Percentiles rank a stretch among this genome's conserved stretches.
Evolutionary conservation across 2,888 invertebrate genomes (phyloP).

Genomic region (Syrphus vitripennis): DNA sequence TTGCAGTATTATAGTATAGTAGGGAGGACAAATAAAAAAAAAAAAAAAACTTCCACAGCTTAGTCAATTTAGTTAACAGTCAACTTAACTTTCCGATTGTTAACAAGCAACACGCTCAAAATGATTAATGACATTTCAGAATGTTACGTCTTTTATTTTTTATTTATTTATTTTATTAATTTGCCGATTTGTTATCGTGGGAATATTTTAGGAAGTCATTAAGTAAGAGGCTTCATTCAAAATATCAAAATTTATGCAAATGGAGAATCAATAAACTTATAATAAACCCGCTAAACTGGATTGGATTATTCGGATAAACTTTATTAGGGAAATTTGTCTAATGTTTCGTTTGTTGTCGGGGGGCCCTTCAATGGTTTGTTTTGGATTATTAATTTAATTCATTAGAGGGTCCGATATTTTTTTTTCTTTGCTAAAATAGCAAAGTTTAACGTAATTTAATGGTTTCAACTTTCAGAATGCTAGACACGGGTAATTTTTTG

Average conservation of each 20-base stretch:
- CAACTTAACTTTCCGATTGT: slow-evolving; percentile 3
- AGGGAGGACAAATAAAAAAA: neutral
- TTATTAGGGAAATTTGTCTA: neutral
- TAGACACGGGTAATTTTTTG: neutral
- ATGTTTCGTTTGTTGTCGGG: neutral
- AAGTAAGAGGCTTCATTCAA: slow-evolving; percentile 29
- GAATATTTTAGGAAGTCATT: slow-evolving; percentile 50
- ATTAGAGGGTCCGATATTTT: neutral
- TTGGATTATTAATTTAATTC: neutral
- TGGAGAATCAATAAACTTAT: slow-evolving; percentile 41
- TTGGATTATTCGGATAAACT: neutral
- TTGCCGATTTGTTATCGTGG: slow-evolving; percentile 45
- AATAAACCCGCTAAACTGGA: slow-evolving; percentile 5
- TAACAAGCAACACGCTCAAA: slow-evolving; percentile 45
- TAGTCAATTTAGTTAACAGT: neutral
- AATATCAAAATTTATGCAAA: slow-evolving; percentile 29
- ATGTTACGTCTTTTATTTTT: neutral
- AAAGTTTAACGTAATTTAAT: neutral
- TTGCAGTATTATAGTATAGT: neutral
- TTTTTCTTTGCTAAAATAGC: neutral
- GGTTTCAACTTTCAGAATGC: neutral
- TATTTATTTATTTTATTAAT: neutral
- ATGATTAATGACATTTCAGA: slow-evolving; percentile 62
- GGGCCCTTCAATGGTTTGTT: neutral
- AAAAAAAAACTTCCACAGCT: neutral